Conservation (phyloP, 2,888 invertebrate genomes). For the Uloborus plumipes region DNA sequence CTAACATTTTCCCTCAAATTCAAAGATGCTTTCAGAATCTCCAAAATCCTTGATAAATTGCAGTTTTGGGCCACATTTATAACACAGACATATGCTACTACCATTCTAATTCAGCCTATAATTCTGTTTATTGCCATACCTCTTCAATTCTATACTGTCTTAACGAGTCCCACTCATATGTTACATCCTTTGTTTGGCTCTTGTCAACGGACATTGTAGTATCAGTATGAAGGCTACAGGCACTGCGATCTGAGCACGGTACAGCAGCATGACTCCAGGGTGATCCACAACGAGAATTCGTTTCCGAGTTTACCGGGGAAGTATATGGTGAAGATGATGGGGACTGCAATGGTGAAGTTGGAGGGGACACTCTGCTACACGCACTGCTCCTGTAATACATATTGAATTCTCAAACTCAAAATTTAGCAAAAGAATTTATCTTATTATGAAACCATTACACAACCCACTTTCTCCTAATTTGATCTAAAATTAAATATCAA, state of each 20-base stretch:
- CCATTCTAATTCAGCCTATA: no score
- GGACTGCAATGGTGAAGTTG: constrained; percentile 56
- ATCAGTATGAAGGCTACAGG: constrained; percentile 5
- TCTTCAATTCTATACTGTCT: constrained; percentile 52
- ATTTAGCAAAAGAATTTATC: not conserved
- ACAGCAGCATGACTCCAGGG: constrained; percentile 44
- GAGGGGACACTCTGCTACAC: constrained; percentile 30
- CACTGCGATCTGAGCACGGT: constrained; percentile 6
- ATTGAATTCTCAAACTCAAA: not conserved
- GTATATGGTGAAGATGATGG: constrained; percentile 61
- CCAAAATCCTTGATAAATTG: no score
- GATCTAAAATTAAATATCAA: not conserved
- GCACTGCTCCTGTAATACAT: constrained; percentile 20
- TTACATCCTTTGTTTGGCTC: constrained; percentile 41
- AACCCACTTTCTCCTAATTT: not conserved
- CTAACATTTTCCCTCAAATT: no score
- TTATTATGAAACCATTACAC: not conserved
- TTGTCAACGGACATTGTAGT: constrained; percentile 28
- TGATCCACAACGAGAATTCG: constrained; percentile 59
- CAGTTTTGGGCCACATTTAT: no score
- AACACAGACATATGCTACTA: no score
- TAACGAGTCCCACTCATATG: constrained; percentile 42
- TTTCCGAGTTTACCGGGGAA: constrained; percentile 58
- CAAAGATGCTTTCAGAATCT: no score
- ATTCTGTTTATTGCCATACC: constrained; percentile 12